Evolutionary conservation across 2,113 vertebrate species (phyloP), one percentile per base, ranked within the genome.

Genomic region (Odobenus rosmarus): DNA sequence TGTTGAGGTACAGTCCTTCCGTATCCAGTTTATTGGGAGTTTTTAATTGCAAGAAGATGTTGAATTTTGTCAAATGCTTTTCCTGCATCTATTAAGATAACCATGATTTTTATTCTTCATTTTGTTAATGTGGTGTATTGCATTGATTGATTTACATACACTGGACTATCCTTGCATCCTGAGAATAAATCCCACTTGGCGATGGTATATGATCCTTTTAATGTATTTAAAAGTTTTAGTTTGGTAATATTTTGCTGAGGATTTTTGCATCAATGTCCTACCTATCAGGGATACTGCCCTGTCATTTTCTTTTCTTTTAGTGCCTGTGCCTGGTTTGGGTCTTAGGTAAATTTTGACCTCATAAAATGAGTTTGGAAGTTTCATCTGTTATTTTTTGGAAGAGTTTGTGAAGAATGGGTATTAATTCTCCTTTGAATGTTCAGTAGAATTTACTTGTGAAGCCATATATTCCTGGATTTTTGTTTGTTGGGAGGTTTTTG

Each of bases 371-470:
- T 92, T 92, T 87, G 21, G 4, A 87, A 36, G 49, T 5, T 33
- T 36, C 3, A 7, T 82, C 80, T 59, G 46, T 85, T n/a, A 59
- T 26, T 80, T 81, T 91, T 69, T 69, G 4, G 18, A 84, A 84
- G 16, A 61, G 10, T 72, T 64, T 85, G 46, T 77, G 57, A 59
- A 59, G 36, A 3, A 55, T 19, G 77, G 33, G 13, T 77, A 42
- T 55, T 85, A 76, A 51, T 53, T 77, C 19, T 88, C 74, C n/a
- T 53, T 93, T 77, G 84, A 76, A 77, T 93, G 26, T 93, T 64
- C 18, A 19, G 19, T 42, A 77, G 59, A 77, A 86, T 86, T 86
- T 24, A 85, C 24, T 55, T 76, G 0, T 11, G 55, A 61, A 46
- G 36, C 59, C 49, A 85, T 74, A 81, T 64, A 19, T 13, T 62